Evolutionary conservation across 2,888 invertebrate species (phyloP).

Genomic region (Cetonia aurata): DNA sequence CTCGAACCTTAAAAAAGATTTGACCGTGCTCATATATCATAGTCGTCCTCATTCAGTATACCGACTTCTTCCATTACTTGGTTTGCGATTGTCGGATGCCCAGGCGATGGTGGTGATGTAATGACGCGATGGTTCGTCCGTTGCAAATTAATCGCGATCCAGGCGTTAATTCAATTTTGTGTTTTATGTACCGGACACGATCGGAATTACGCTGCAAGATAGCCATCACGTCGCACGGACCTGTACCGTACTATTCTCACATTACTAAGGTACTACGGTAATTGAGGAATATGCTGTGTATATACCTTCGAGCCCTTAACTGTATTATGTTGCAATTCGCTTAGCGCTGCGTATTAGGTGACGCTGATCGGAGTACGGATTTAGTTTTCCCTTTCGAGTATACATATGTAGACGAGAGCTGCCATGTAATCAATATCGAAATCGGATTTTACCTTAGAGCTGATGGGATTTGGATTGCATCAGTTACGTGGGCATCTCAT

Average conservation of each 20-base stretch:
- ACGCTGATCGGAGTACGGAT: neutral
- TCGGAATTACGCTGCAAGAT: conserved; percentile 49
- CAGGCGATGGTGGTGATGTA: neutral
- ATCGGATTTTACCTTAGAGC: too few species aligned
- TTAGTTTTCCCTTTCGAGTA: neutral
- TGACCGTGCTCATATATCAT: neutral
- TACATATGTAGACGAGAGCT: too few species aligned
- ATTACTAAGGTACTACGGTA: conserved; percentile 30
- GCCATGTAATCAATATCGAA: neutral
- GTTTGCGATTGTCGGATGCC: too few species aligned
- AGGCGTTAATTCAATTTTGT: conserved; percentile 47
- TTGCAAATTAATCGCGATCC: conserved; percentile 45
- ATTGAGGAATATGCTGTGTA: conserved; percentile 35
- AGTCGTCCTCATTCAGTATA: too few species aligned
- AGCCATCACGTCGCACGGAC: conserved; percentile 12
- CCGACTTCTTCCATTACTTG: conserved; percentile 16
- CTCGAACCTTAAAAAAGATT: neutral
- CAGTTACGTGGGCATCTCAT: too few species aligned
- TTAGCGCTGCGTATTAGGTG: conserved; percentile 5
- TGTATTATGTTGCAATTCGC: conserved; percentile 35
- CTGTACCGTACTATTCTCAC: conserved; percentile 25
- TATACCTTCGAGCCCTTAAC: conserved; percentile 38
- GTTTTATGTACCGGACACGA: conserved; percentile 48
- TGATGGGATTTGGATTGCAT: too few species aligned
- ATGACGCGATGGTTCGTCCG: conserved; percentile 25